Conservation (phyloP, 2,113 vertebrate genomes). For the Phalacrocorax pelagicus region DNA sequence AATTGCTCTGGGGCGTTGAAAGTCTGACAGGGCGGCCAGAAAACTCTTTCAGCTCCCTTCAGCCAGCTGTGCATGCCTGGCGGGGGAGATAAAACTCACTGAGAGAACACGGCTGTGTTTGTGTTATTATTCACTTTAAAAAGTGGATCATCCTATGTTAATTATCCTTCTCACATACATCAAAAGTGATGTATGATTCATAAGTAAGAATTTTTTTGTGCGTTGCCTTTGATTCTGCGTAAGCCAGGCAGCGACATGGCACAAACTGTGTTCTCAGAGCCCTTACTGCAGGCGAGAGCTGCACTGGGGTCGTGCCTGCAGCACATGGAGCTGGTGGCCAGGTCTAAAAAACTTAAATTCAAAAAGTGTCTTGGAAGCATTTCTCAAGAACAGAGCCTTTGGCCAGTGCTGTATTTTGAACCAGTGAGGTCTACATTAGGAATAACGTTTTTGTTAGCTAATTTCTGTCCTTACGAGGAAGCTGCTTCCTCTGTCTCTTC, state of each 20-base stretch:
- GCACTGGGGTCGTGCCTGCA: not conserved
- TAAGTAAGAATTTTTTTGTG: not conserved
- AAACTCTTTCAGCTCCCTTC: not conserved
- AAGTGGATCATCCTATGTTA: not conserved
- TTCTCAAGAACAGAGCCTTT: not conserved
- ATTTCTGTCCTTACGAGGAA: slow-evolving; percentile 28
- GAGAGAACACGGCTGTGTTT: not conserved
- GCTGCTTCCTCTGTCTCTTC: slow-evolving; percentile 19
- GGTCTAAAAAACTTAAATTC: not conserved
- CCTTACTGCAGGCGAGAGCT: not conserved
- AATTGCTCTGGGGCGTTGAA: not conserved
- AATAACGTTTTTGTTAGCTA: not conserved
- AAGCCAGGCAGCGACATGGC: not conserved
- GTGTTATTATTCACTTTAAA: not conserved
- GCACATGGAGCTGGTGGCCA: fast-evolving
- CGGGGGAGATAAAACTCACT: not conserved
- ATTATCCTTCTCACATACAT: not conserved
- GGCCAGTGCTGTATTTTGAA: not conserved
- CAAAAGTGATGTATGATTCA: not conserved
- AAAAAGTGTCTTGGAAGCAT: not conserved
- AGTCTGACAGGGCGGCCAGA: not conserved
- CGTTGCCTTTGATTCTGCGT: not conserved
- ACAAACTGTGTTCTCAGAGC: not conserved
- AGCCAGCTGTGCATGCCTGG: not conserved
- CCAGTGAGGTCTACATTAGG: fast-evolving